phyloP scores from a whole-genome alignment of 1,140 invertebrate species.

The Magallana gigas region DNA sequence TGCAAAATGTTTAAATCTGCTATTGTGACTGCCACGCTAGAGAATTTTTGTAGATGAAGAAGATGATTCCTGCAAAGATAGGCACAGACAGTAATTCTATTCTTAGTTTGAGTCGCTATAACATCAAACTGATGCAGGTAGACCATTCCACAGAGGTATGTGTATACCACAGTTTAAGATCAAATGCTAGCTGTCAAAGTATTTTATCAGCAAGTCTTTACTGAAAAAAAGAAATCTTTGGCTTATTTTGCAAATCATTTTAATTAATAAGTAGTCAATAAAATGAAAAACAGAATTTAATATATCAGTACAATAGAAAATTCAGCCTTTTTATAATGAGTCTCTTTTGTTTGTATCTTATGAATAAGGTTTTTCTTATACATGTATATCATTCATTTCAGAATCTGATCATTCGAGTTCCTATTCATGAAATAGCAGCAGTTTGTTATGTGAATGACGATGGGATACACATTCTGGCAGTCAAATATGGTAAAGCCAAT shows the following conservation, averaged over 20 bases:
- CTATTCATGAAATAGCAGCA: conserved; percentile 77
- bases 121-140: conserved; percentile 68
- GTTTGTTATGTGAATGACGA: conserved; percentile 79
- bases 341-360: too few relatives aligned
- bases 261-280: too few relatives aligned
- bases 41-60: conserved; percentile 69
- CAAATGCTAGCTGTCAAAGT: background rate
- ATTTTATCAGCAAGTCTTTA: background rate
- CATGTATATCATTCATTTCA: background rate
- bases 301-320: too few relatives aligned
- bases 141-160: conserved; percentile 5
- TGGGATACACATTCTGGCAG: conserved; percentile 73
- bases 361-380: too few relatives aligned
- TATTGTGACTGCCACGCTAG: background rate
- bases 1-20: background rate
- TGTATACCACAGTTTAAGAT: background rate
- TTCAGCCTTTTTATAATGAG: too few relatives aligned
- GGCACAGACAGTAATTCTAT: conserved; percentile 69
- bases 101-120: conserved; percentile 73
- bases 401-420: conserved; percentile 63
- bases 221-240: background rate
- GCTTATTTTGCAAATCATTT: too few relatives aligned
- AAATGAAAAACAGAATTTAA: too few relatives aligned
- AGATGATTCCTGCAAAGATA: conserved; percentile 67
- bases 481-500: conserved; percentile 75